A percentile compares a stretch with the other conserved stretches of the same genome.
phyloP scores from a whole-genome alignment of 2,113 vertebrate species.

The Lasiurus cinereus region DNA sequence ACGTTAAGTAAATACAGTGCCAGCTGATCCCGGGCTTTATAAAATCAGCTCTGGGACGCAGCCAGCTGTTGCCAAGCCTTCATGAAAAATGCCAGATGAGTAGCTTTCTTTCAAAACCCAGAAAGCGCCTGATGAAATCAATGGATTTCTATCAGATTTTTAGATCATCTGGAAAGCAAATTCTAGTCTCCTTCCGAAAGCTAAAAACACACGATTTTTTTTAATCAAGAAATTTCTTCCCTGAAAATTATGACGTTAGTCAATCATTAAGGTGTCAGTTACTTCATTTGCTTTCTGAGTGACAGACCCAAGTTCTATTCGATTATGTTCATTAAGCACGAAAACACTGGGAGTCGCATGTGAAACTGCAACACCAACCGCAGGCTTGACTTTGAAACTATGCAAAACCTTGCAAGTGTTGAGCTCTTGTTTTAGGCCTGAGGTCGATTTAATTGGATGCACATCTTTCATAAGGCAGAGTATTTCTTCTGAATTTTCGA shows the following conservation, averaged over 20 bases:
- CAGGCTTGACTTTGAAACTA: slow-evolving; percentile 28
- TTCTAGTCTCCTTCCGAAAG: slow-evolving; percentile 22
- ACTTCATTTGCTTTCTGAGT: slow-evolving; percentile 36
- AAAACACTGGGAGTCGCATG: background rate
- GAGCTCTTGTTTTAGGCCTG: background rate
- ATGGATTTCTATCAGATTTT: slow-evolving; percentile 36
- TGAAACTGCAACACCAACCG: slow-evolving; percentile 33
- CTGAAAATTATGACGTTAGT: background rate
- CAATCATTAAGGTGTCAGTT: slow-evolving; percentile 11
- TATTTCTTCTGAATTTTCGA: background rate
- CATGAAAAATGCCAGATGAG: slow-evolving; percentile 67
- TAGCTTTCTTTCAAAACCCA: slow-evolving; percentile 72
- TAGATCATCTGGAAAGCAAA: slow-evolving; percentile 47
- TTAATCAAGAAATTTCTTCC: slow-evolving; percentile 55
- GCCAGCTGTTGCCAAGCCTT: slow-evolving; percentile 53
- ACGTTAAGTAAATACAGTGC: slow-evolving; percentile 60
- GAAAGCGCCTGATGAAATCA: slow-evolving; percentile 65
- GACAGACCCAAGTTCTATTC: background rate
- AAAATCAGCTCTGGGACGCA: slow-evolving; percentile 59
- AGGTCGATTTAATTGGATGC: background rate
- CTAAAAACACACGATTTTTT: slow-evolving; percentile 31
- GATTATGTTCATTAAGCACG: slow-evolving; percentile 23
- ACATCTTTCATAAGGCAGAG: background rate
- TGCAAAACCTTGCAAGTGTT: background rate
- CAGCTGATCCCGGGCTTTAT: slow-evolving; percentile 47